These are phyloP conservation scores for Cyrtorhinus lividipennis DNA, from an alignment of 1,140 invertebrate genomes.

Conservation along the genomic window DNA sequence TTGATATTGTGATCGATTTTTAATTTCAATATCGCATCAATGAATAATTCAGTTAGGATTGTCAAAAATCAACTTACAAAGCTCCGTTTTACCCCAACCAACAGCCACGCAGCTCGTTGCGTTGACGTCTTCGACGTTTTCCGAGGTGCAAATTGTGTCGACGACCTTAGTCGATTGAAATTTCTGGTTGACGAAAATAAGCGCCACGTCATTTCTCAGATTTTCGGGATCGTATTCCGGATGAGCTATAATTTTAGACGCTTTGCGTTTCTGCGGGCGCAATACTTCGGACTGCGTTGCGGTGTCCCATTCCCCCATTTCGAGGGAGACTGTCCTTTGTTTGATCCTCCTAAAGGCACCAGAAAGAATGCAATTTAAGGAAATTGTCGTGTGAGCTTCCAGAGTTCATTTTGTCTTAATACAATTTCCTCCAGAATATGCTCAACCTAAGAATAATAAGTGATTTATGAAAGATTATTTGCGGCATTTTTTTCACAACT, in stretches of 20 bases:
- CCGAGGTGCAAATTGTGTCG: slow-evolving; percentile 36
- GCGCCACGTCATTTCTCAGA: slow-evolving; percentile 35
- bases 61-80: slow-evolving; percentile 33
- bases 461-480: not conserved
- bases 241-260: slow-evolving; percentile 31
- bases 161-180: slow-evolving; percentile 31
- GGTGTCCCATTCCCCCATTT: slow-evolving; percentile 22
- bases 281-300: not conserved
- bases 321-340: slow-evolving; percentile 36
- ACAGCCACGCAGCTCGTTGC: slow-evolving; percentile 37
- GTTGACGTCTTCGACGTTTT: slow-evolving; percentile 21
- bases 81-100: slow-evolving; percentile 51
- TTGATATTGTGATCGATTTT: not conserved
- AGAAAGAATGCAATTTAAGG: not conserved
- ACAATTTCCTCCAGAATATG: no score
- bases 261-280: slow-evolving; percentile 36
- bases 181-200: slow-evolving; percentile 30
- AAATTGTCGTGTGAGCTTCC: no score
- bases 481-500: not conserved
- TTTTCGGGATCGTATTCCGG: slow-evolving; percentile 28
- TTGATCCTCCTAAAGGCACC: slow-evolving; percentile 38
- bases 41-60: no score
- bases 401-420: no score
- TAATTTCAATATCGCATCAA: no score
- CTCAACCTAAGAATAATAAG: not conserved